These are phyloP conservation scores for Eulemur mongoz DNA, from an alignment of 2,797 vertebrate genomes.

Conservation along the genomic window DNA sequence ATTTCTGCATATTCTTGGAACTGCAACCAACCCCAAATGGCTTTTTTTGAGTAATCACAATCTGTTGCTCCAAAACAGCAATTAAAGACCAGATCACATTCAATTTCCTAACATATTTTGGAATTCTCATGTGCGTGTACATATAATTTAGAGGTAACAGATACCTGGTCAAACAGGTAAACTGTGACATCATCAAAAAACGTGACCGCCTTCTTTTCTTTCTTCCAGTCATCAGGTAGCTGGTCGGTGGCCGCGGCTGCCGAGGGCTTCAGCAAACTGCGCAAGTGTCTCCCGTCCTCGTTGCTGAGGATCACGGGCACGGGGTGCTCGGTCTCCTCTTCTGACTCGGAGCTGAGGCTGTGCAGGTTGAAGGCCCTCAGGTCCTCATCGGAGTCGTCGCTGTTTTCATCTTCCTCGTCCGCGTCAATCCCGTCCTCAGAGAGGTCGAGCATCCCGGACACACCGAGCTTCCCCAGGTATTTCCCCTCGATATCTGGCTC, in stretches of 20 bases:
- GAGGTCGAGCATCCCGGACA: conserved; percentile 84
- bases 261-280: conserved; percentile 91
- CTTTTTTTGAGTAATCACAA: background rate
- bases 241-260: conserved; percentile 3
- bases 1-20: background rate
- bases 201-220: conserved; percentile 91
- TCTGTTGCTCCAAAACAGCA: background rate
- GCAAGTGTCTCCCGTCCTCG: conserved; percentile 89
- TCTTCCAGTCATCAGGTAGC: conserved; percentile 73
- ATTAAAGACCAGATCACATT: background rate
- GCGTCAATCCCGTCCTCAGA: conserved; percentile 93
- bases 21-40: background rate
- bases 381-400: conserved; percentile 96
- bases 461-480: conserved; percentile 91
- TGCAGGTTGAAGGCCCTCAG: conserved; percentile 91
- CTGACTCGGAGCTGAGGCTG: conserved; percentile 95
- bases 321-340: conserved; percentile 90
- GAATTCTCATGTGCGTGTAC: background rate
- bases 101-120: background rate
- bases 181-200: conserved; percentile 99
- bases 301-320: conserved; percentile 92
- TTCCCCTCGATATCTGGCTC: conserved; percentile 96
- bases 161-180: conserved; percentile 98
- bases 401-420: conserved; percentile 97
- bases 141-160: background rate